Conservation (phyloP, 2,113 vertebrate species). For the Etheostoma spectabile region DNA sequence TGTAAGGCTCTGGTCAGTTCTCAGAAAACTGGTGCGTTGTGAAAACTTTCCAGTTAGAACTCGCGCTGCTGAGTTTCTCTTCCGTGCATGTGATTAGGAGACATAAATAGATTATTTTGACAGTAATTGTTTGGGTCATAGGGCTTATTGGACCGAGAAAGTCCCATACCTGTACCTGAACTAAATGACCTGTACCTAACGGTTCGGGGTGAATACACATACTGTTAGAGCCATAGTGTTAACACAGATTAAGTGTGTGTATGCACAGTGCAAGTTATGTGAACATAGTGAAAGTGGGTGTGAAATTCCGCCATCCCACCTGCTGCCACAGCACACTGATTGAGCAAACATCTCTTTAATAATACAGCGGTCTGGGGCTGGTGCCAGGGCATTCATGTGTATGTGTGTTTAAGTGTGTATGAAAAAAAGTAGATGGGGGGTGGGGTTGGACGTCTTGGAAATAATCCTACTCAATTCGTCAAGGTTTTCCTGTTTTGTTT, state of each 20-base stretch:
- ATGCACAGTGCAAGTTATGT: not conserved
- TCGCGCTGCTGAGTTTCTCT: no score
- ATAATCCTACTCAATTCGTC: slow-evolving; percentile 47
- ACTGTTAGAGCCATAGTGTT: not conserved
- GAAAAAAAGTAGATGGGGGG: slow-evolving; percentile 13
- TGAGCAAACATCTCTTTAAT: slow-evolving; percentile 76
- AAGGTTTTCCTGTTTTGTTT: slow-evolving; percentile 43
- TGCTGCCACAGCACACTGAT: slow-evolving; percentile 50
- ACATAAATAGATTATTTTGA: no score
- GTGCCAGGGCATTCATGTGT: slow-evolving; percentile 42
- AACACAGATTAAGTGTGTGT: slow-evolving; percentile 44
- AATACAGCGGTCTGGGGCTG: slow-evolving; percentile 48
- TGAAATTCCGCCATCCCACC: slow-evolving; percentile 39
- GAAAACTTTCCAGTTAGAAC: no score
- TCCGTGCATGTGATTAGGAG: no score
- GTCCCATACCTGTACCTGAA: no score
- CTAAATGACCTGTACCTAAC: no score
- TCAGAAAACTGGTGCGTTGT: no score
- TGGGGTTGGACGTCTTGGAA: slow-evolving; percentile 39
- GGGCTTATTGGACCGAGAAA: no score
- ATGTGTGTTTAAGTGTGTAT: slow-evolving; percentile 31
- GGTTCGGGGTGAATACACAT: no score
- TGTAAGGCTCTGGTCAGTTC: no score
- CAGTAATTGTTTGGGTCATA: no score
- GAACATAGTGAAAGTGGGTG: slow-evolving; percentile 34